Evolutionary conservation across 2,113 vertebrate species (phyloP), one percentile per base, ranked within the genome.

Genomic region (Pelvicachromis taeniatus): DNA sequence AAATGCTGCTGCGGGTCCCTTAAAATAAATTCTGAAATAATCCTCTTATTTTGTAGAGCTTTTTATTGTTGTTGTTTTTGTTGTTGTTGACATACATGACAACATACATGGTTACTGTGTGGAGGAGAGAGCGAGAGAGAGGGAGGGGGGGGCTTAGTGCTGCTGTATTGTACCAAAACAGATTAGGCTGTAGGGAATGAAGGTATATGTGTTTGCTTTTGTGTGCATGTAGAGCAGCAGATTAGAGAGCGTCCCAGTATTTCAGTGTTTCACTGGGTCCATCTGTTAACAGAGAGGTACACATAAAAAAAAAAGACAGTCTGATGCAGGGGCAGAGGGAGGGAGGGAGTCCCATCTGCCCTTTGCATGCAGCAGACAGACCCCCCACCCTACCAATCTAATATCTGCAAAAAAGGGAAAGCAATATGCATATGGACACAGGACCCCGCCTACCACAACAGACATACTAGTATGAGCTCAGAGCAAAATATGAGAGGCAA

Each of bases 331-430:
- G 79, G 40, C 50, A 70, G 52, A 75, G 40, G 54, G 52, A 61
- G 77, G 38, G 48, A 86, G 73, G 53, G 83, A 63, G 73, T 87
- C 86, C 94, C 92, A 94, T 95, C 94, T 95, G 92, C 91, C 83
- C 54, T 73, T 83, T 83, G 77, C 78, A 77, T 82, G 58, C n/a
- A 19, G n/a, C 16, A 45, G 21, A 59, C 54, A 56, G 19, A 54
- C 59, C 40, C 7, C 35, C 35, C 31, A 5, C 31, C 31, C 8
- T 16, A 61, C 59, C 59, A 63, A 59, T 84, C 12, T 58, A 53
- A 83, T 89, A 82, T 81, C 77, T 83, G 56, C 65, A 70, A 75
- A 83, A 65, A 29, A 63, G 3, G 7, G 26, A 54, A 83, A 80
- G 79, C 33, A 80, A 19, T 68, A 9, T 8, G 11, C 35, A 4